Base-by-base conservation (phyloP, 2,888 invertebrate genomes). In the Odontocerum albicorne region DNA sequence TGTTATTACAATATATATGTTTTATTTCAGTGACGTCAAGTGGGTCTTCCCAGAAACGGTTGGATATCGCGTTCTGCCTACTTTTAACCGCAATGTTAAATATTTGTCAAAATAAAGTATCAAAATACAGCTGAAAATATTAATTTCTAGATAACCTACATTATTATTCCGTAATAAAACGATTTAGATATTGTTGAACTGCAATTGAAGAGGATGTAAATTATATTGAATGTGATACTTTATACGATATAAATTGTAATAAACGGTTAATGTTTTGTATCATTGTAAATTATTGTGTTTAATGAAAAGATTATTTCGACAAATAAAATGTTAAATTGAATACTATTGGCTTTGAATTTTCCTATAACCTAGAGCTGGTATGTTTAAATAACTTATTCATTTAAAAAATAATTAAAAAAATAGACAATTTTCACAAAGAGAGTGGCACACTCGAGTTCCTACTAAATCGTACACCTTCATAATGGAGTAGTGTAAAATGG, bases 181-280 rank as follows among this genome's bases (percentile, higher is more conserved):
- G 12, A 27, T 17, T 19, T 33, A 16, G 33, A 42, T 10, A 33
- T 13, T 35, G 31, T 27, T 43, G 15, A n/a, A 27, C 8, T 51
- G 36, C n/a, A 17, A 12, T 13, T 35, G 4, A 17, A 8, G 17
- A 44, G 6, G 13, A 44, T 47, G 47, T 47, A 27, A 33, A 19
- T 19, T 40, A 42, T 21, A 45, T 33, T 53, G 36, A 49, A 53
- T 57, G 57, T 57, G 57, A 57, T 57, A 57, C 47, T 57, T 57
- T 57, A 53, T 57, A 57, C 57, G 53, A 57, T 42, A 57, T 53
- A 22, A 47, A 53, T 42, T 42, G 15, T 39, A n/a, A 39, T 39
- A 7, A 27, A 27, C 10, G 4, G 10, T 27, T 27, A 27, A 27
- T 38, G 38, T n/a, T n/a, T n/a, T n/a, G n/a, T n/a, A n/a, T n/a